phyloP scores from a whole-genome alignment of 2,797 vertebrate species.

The Ciconia nigra region DNA sequence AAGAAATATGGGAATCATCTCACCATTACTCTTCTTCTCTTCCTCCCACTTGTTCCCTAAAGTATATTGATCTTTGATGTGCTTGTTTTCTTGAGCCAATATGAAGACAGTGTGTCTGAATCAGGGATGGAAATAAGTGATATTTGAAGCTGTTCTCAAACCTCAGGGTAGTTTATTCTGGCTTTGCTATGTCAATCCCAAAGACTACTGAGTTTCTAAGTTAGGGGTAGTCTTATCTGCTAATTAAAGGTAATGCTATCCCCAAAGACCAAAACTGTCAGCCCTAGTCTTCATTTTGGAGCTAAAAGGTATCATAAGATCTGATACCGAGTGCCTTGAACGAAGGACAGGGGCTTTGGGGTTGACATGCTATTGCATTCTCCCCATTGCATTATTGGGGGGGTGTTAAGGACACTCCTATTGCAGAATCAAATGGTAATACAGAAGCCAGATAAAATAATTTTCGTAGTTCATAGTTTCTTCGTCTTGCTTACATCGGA shows the following conservation, averaged over 20 bases:
- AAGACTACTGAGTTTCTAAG: neutral
- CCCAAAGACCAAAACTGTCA: neutral
- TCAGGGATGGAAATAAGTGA: neutral
- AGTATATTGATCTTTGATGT: constrained; percentile 5
- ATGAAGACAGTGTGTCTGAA: neutral
- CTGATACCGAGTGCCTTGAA: neutral
- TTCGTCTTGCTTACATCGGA: neutral
- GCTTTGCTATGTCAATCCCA: neutral
- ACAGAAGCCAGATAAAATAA: neutral
- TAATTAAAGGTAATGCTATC: neutral
- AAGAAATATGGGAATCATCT: neutral
- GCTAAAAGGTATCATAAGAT: neutral
- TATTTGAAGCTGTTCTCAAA: constrained; percentile 5
- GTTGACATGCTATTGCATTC: neutral
- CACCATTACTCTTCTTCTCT: neutral
- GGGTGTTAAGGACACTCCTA: neutral
- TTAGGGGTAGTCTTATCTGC: neutral
- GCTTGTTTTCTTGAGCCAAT: neutral
- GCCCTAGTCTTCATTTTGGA: neutral
- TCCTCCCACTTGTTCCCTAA: neutral
- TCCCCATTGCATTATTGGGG: accelerated
- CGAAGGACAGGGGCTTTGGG: neutral
- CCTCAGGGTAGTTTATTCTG: neutral
- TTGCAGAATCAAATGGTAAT: neutral
- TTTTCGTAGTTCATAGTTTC: neutral